phyloP scores from a whole-genome alignment of 1,140 invertebrate genomes.

The Spodoptera litura region DNA sequence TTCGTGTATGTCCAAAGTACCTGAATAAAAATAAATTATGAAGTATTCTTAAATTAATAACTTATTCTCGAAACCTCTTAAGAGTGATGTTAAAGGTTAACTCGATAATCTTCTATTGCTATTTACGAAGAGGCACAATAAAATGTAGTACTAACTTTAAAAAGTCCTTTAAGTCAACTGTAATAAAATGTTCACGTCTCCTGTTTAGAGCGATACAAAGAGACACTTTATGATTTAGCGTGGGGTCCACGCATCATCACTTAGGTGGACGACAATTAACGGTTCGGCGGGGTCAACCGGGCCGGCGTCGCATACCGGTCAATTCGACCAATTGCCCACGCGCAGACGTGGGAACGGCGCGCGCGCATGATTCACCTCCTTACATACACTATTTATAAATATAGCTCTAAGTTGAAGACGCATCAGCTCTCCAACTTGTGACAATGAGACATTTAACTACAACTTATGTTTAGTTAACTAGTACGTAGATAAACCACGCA shows the following conservation, averaged over 20 bases:
- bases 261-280: slow-evolving; percentile 75
- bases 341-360: slow-evolving; percentile 72
- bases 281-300: slow-evolving; percentile 67
- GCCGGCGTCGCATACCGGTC: slow-evolving; percentile 69
- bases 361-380: slow-evolving; percentile 61
- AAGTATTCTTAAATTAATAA: too few species aligned
- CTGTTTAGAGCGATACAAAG: background rate
- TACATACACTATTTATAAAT: slow-evolving; percentile 17
- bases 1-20: too few species aligned
- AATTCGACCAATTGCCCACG: slow-evolving; percentile 72
- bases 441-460: too few species aligned
- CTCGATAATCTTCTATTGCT: too few species aligned
- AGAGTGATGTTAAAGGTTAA: too few species aligned
- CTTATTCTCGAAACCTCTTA: too few species aligned
- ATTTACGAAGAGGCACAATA: too few species aligned
- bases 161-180: too few species aligned
- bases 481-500: too few species aligned
- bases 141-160: background rate
- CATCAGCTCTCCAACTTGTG: too few species aligned
- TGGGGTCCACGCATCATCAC: slow-evolving; percentile 46
- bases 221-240: slow-evolving; percentile 25
- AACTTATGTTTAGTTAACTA: too few species aligned
- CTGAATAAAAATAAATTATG: too few species aligned
- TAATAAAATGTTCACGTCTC: background rate
- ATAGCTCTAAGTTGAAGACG: background rate